A percentile compares a stretch with the other conserved stretches of the same genome.
Conservation (phyloP, 1,140 invertebrate species). For the Apolygus lucorum region DNA sequence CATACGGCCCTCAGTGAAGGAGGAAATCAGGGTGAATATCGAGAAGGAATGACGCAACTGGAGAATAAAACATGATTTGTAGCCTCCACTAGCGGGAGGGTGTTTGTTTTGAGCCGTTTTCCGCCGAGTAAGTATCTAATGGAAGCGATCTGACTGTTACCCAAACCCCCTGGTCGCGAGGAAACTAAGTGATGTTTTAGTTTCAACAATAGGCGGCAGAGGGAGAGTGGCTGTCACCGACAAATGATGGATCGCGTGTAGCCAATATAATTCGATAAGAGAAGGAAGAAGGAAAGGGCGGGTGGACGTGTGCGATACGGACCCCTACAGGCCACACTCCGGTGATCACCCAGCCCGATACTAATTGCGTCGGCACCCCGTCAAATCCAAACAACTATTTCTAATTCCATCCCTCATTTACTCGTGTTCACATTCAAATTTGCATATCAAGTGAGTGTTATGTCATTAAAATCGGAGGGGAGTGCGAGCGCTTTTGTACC, state of each 20-base stretch:
- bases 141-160: not conserved
- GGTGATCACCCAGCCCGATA: not conserved
- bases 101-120: constrained; percentile 1
- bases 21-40: too few species aligned
- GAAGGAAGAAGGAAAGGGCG: not conserved
- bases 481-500: too few species aligned
- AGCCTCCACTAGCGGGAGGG: not conserved
- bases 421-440: not conserved
- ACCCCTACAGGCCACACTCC: not conserved
- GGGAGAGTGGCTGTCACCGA: not conserved
- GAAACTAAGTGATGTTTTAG: not conserved
- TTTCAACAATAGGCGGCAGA: not conserved
- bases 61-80: not conserved
- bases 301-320: not conserved
- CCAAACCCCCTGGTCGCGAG: too few species aligned
- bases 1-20: too few species aligned
- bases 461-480: too few species aligned
- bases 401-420: not conserved
- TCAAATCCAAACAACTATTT: not conserved
- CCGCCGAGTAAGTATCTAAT: not conserved
- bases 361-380: not conserved
- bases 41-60: not conserved
- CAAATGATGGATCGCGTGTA: not conserved
- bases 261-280: not conserved
- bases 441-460: too few species aligned